Base-by-base conservation (phyloP, 2,888 invertebrate genomes). In the Tineola bisselliella region DNA sequence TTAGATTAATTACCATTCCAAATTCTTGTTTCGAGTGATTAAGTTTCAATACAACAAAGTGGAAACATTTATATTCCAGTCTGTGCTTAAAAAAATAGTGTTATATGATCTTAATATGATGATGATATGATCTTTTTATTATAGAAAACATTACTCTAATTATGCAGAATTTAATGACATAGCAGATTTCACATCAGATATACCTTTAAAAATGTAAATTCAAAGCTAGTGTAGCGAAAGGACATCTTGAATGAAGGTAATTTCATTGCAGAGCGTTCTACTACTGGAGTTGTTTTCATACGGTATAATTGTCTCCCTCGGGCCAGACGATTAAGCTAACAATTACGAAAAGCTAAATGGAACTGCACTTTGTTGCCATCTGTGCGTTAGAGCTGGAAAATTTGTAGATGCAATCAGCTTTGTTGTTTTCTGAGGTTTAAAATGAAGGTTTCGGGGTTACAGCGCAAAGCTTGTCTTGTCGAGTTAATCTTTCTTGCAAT, bases 321-420 rank as follows among this genome's bases (percentile, higher is more conserved):
- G 69, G 68, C 67, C 62, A 63, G 59, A 62, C 67, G 67, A 74
- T 73, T 75, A 72, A 71, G 70, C 69, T 68, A 69, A 70, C 70
- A 69, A 70, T 68, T 67, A 69, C 66, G 65, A 63, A 66, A 54
- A 54, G 33, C 58, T 33, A 33, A 58, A 58, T 58, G 33, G 33
- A 58, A 58, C 33, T 58, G 33, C 58, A 58, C 58, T 58, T 33
- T 58, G 54, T 33, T 58, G 58, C 58, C 58, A 58, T 58, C 58
- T 58, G 58, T 33, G 56, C 30, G 58, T 58, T 58, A 33, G 33
- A 33, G 19, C 58, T 58, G 58, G 18, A 58, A 33, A 58, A 58
- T 58, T 58, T 58, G 58, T 58, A 33, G 58, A 58, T 58, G 58
- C 58, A 58, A 58, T 58, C 58, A 58, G 58, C 33, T 58, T 58